Base-by-base conservation (phyloP, 2,113 vertebrate genomes). In the Gymnarchus niloticus region DNA sequence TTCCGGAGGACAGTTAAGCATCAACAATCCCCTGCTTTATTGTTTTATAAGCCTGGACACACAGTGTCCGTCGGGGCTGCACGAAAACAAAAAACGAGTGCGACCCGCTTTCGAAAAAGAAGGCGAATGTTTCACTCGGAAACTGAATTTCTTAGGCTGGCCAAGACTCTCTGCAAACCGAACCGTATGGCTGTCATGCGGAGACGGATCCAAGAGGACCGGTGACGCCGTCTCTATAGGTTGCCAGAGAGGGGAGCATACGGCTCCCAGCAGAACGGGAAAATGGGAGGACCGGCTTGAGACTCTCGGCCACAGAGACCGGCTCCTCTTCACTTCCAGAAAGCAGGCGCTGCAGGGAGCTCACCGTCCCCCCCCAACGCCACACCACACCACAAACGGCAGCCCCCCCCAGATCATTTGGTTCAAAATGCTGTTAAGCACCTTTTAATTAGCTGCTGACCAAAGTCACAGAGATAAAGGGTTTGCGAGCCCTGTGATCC, bases 361-460 rank as follows among this genome's bases (percentile, higher is more conserved):
- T 21, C 56, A 12, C 12, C 9, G 56, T 57, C 56, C 23, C 23
- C 56, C 56, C 52, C 56, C 23, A 1, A 17, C 56, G 12, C 12
- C 56, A 57, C 56, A 12, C 56, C 56, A 57, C 56, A 17, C 56
- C 77, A 51, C 77, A 17, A 21, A 57, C 2, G n/a, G 56, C 23
- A 23, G n/a, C 23, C 37, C 23, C 10, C 77, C 77, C 12, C 21
- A 28, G 77, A 46, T 21, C 44, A n/a, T 2, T 10, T 25, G 48
- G 6, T 49, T 78, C 76, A 49, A 78, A 78, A 78, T 23, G 76
- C 77, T 81, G n/a, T 81, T 51, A 81, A 81, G 77, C 44, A 81
- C 77, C 77, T 81, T 81, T 81, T 81, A 81, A 81, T 81, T 81
- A 81, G 77, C 77, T 49, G 14, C 77, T 81, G 77, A 81, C 77